A percentile compares a stretch with the other conserved stretches of the same genome.
These are phyloP conservation scores for Condylura cristata DNA, from an alignment of 2,113 vertebrate genomes.

Conservation along the genomic window DNA sequence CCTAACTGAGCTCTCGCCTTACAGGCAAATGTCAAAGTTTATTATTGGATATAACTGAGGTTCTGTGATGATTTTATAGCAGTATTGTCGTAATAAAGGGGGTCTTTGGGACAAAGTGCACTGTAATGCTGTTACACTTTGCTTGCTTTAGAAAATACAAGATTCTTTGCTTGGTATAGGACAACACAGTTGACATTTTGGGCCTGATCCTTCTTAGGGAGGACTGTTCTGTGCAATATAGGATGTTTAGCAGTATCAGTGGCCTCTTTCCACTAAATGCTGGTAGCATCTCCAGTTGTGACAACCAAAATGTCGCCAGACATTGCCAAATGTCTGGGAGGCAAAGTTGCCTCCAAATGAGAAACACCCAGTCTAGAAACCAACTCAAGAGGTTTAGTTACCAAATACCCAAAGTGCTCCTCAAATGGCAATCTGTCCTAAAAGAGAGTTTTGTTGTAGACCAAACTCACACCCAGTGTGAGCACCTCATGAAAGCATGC, in stretches of 20 bases:
- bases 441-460: background rate
- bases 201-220: background rate
- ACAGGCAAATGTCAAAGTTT: background rate
- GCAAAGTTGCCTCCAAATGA: background rate
- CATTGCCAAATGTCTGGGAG: background rate
- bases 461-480: background rate
- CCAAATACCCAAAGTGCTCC: background rate
- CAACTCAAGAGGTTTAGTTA: background rate
- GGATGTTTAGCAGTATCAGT: background rate
- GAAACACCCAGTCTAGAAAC: background rate
- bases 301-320: background rate
- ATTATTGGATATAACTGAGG: background rate
- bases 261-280: background rate
- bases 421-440: background rate
- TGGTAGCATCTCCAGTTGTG: background rate
- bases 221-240: background rate
- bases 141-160: background rate
- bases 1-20: background rate
- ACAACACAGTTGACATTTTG: background rate
- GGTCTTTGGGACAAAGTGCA: background rate
- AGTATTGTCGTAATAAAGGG: background rate
- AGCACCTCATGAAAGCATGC: background rate
- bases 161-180: background rate
- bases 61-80: background rate
- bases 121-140: background rate